phyloP scores from a whole-genome alignment of 2,113 vertebrate species.

The Platysteira castanea region DNA sequence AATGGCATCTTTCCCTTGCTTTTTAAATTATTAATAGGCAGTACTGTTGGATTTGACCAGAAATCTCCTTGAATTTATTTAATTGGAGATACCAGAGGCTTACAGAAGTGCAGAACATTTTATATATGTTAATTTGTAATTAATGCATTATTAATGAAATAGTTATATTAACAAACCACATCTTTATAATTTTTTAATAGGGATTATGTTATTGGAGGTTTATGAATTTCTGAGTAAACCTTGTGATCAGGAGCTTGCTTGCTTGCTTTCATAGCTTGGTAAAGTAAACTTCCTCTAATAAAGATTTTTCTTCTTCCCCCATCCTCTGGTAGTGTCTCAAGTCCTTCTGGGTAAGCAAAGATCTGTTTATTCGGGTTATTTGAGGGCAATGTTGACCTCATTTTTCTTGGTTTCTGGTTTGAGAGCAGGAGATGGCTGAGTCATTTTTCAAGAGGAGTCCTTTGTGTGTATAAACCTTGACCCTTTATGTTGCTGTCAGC shows the following conservation, averaged over 20 bases:
- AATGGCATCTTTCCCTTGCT: neutral
- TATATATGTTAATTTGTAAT: neutral
- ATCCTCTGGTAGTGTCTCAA: rapidly evolving
- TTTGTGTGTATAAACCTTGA: neutral
- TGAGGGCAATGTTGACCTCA: neutral
- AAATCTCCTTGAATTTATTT: neutral
- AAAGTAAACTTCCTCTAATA: neutral
- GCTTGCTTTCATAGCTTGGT: neutral
- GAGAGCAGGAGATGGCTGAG: neutral
- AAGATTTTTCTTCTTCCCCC: neutral
- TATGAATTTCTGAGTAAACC: neutral
- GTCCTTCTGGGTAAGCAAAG: neutral
- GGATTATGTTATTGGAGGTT: neutral
- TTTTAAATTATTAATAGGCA: neutral
- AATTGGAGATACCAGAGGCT: neutral
- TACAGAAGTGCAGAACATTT: neutral
- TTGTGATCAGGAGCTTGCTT: neutral
- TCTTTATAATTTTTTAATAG: neutral
- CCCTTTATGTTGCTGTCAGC: neutral
- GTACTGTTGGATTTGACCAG: neutral
- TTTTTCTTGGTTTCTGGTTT: neutral
- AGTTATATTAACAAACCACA: neutral
- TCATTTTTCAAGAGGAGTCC: neutral
- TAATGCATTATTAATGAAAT: neutral
- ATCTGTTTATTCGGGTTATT: neutral